phyloP scores from a whole-genome alignment of 2,113 vertebrate genomes.

The Motacilla tschutschensis region DNA sequence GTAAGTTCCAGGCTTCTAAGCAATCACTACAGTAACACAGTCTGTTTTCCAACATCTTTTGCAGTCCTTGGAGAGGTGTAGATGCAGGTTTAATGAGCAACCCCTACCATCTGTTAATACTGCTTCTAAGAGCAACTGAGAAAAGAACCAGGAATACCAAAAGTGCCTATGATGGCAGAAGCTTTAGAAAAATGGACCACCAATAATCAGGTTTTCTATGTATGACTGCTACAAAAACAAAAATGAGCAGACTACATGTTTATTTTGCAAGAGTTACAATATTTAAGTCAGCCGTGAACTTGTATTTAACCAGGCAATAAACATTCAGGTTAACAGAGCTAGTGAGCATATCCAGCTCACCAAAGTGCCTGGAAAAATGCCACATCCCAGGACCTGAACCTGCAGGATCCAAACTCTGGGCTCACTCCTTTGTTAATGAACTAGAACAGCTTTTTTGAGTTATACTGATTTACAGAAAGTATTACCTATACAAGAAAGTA shows the following conservation, averaged over 20 bases:
- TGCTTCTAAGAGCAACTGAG: conserved; percentile 50
- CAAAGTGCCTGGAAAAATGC: not conserved
- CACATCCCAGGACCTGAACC: not conserved
- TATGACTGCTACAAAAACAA: not conserved
- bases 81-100: conserved; percentile 69
- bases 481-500: not conserved
- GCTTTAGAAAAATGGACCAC: conserved; percentile 10
- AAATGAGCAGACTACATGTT: not conserved
- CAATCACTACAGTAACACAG: conserved; percentile 29
- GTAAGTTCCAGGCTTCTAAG: conserved; percentile 29
- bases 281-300: not conserved
- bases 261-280: not conserved
- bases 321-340: not conserved
- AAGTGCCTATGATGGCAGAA: conserved; percentile 22
- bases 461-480: not conserved
- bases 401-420: not conserved
- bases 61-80: conserved; percentile 51
- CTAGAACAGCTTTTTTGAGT: not conserved
- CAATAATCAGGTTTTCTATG: not conserved
- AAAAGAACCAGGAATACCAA: conserved; percentile 25
- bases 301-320: not conserved
- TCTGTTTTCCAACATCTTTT: conserved; percentile 60
- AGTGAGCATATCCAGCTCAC: not conserved
- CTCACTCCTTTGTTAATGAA: not conserved
- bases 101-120: conserved; percentile 66